Conservation (phyloP, 2,888 invertebrate genomes). For the Dromius quadrimaculatus region DNA sequence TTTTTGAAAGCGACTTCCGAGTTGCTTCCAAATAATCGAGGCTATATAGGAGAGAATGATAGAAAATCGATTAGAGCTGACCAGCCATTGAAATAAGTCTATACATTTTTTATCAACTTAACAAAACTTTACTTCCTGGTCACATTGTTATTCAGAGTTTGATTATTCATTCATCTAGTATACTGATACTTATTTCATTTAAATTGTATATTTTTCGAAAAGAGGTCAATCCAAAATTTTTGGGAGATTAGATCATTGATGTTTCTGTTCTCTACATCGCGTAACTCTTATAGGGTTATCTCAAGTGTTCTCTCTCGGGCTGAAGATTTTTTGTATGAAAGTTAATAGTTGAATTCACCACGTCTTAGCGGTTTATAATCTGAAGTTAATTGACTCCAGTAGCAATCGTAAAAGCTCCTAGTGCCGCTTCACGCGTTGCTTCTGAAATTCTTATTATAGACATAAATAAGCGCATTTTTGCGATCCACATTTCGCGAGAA, state of each 20-base stretch:
- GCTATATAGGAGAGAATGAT: slow-evolving; percentile 22
- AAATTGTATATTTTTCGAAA: no score
- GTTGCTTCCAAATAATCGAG: slow-evolving; percentile 10
- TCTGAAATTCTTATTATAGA: slow-evolving; percentile 24
- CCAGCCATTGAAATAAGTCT: slow-evolving; percentile 2
- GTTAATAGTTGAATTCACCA: background rate
- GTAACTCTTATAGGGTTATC: background rate
- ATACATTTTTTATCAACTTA: background rate
- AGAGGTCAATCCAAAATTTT: no score
- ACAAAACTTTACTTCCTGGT: background rate
- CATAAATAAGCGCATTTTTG: slow-evolving; percentile 28
- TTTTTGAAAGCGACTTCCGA: no score
- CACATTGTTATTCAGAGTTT: background rate
- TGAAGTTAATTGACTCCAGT: background rate
- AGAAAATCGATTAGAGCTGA: slow-evolving; percentile 19
- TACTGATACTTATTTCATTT: no score
- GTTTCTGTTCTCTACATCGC: no score
- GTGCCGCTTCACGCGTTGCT: slow-evolving; percentile 9
- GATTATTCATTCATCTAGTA: no score
- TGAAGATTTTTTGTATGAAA: background rate
- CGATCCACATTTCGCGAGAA: slow-evolving; percentile 3
- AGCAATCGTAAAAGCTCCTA: slow-evolving; percentile 7
- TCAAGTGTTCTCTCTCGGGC: background rate
- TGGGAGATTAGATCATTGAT: no score
- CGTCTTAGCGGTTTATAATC: slow-evolving; percentile 21